phyloP scores from a whole-genome alignment of 2,113 vertebrate genomes.

The Gavialis gangeticus region DNA sequence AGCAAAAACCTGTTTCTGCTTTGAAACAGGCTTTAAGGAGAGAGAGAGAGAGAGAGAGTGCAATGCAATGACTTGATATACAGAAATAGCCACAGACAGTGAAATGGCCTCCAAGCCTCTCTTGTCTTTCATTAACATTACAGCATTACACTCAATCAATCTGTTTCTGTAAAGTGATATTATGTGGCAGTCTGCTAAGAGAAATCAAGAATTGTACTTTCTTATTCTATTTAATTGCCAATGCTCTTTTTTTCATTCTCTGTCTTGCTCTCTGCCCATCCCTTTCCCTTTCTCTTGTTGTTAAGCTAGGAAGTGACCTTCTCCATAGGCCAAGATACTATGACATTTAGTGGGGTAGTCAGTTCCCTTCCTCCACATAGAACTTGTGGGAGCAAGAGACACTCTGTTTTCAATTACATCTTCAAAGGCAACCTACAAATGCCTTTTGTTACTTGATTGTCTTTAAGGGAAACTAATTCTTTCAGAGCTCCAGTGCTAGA shows the following conservation, averaged over 20 bases:
- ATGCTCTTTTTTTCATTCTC: not conserved
- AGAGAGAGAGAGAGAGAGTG: not conserved
- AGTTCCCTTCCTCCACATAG: not conserved
- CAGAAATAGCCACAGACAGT: not conserved
- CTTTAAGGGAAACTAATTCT: conserved; percentile 1
- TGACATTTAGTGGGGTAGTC: not conserved
- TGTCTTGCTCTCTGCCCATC: not conserved
- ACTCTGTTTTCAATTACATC: not conserved
- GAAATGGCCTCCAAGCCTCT: not conserved
- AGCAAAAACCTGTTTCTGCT: not conserved
- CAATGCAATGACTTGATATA: not conserved
- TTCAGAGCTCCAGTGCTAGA: not conserved
- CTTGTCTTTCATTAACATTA: not conserved
- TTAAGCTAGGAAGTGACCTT: not conserved
- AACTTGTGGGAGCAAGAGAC: not conserved
- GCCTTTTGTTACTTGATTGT: not conserved
- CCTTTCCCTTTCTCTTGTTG: not conserved
- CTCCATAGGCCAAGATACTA: not conserved
- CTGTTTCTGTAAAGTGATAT: not conserved
- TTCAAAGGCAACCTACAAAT: conserved; percentile 7
- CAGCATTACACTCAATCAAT: not conserved
- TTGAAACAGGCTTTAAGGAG: not conserved
- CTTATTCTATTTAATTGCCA: not conserved
- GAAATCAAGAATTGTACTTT: not conserved
- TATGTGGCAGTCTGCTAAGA: not conserved